These are phyloP conservation scores for Diloba caeruleocephala DNA, from an alignment of 2,888 invertebrate species.

Conservation along the genomic window DNA sequence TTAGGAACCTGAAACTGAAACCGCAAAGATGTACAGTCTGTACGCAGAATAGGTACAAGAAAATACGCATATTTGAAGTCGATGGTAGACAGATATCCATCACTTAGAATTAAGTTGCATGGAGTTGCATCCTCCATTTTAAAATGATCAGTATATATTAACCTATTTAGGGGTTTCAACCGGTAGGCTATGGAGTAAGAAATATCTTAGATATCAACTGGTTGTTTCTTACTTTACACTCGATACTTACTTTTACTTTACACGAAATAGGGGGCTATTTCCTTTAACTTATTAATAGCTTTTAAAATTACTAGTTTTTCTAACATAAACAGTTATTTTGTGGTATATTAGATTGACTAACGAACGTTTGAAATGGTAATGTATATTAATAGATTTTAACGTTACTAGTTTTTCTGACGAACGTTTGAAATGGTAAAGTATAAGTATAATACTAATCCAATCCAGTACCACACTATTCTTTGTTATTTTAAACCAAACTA, in stretches of 20 bases:
- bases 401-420: too few species aligned
- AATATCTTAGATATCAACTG: constrained; percentile 7
- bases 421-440: too few species aligned
- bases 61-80: constrained; percentile 1
- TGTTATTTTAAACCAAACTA: too few species aligned
- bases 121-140: constrained; percentile 3
- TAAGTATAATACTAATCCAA: neutral
- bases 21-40: neutral
- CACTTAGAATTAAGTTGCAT: neutral
- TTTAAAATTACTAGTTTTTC: neutral
- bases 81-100: neutral
- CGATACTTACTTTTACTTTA: too few species aligned
- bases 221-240: neutral
- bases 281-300: neutral
- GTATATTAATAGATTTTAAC: neutral
- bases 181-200: neutral
- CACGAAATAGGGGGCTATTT: neutral
- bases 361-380: neutral
- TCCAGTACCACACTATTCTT: neutral
- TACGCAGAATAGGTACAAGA: neutral
- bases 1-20: constrained; percentile 1
- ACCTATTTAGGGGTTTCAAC: constrained; percentile 1
- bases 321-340: neutral
- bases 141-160: neutral
- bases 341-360: neutral